Conservation (phyloP, 1,140 invertebrate genomes). For the Phymastichus coffea region DNA sequence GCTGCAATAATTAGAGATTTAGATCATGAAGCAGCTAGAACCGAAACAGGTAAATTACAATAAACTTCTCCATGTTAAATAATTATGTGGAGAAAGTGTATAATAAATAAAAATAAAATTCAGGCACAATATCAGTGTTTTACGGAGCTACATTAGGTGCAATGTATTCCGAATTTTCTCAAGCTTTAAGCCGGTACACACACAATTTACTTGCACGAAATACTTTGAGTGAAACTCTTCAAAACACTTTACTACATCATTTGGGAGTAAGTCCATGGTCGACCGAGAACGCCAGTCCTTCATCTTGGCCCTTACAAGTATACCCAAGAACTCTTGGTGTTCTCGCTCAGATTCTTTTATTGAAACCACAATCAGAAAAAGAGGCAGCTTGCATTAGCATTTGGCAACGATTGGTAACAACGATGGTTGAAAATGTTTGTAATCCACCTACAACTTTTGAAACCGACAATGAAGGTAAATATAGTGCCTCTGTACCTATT, state of each 20-base stretch:
- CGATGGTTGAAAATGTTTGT: constrained; percentile 79
- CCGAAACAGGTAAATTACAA: constrained; percentile 80
- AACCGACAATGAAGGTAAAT: constrained; percentile 68
- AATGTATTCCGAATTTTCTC: constrained; percentile 78
- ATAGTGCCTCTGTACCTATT: constrained; percentile 2
- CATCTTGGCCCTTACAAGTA: constrained; percentile 79
- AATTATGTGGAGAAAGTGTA: too few relatives aligned
- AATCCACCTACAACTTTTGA: constrained; percentile 57
- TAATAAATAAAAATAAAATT: constrained; percentile 31
- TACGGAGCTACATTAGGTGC: constrained; percentile 69
- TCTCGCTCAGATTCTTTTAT: constrained; percentile 73
- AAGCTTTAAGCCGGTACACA: constrained; percentile 76
- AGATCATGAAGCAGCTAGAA: constrained; percentile 78
- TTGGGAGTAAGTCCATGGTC: constrained; percentile 76
- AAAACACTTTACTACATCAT: constrained; percentile 73
- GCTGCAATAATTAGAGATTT: constrained; percentile 83
- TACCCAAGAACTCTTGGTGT: constrained; percentile 83
- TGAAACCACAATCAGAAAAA: constrained; percentile 81
- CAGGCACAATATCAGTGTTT: constrained; percentile 74
- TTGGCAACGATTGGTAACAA: constrained; percentile 86
- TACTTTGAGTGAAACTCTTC: constrained; percentile 66
- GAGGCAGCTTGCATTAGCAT: constrained; percentile 86
- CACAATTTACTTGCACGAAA: constrained; percentile 80
- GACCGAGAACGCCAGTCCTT: constrained; percentile 55
- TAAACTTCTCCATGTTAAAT: too few relatives aligned